phyloP scores from a whole-genome alignment of 1,140 invertebrate genomes.

The Hypsibius dujardini region DNA sequence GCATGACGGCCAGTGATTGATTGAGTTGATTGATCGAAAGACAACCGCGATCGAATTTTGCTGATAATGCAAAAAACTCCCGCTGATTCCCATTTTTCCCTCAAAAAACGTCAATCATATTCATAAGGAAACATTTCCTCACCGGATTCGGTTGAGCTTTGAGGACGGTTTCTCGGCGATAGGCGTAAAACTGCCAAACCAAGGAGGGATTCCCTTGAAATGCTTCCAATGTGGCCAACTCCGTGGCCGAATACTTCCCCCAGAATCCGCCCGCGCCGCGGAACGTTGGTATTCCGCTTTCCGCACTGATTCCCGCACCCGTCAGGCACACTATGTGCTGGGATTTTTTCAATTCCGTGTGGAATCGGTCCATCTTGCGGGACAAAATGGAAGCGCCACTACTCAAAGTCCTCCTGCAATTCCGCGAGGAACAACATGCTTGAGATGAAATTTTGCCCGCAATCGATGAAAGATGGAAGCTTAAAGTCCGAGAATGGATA shows the following conservation, averaged over 20 bases:
- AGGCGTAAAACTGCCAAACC: conserved; percentile 64
- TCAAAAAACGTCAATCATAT: too few relatives aligned
- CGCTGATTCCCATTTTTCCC: not conserved
- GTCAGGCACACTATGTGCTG: conserved; percentile 44
- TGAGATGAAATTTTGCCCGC: too few relatives aligned
- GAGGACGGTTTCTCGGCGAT: conserved; percentile 46
- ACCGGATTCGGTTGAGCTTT: conserved; percentile 48
- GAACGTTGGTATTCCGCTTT: conserved; percentile 64
- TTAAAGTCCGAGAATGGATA: too few relatives aligned
- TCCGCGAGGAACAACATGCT: too few relatives aligned
- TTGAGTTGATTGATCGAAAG: too few relatives aligned
- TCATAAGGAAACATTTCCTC: conserved; percentile 23
- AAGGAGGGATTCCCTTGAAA: conserved; percentile 48
- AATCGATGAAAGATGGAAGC: too few relatives aligned
- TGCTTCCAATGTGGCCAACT: conserved; percentile 47
- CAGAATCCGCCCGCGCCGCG: conserved; percentile 55
- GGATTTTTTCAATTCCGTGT: not conserved
- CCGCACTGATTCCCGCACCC: conserved; percentile 58
- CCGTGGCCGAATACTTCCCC: conserved; percentile 42
- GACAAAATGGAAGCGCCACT: too few relatives aligned
- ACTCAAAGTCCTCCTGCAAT: too few relatives aligned
- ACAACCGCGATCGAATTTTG: too few relatives aligned
- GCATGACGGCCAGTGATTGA: too few relatives aligned
- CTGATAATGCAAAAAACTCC: not conserved
- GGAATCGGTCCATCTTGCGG: not conserved